Conservation (phyloP, 2,797 vertebrate species). For the Diglossa cyanea region DNA sequence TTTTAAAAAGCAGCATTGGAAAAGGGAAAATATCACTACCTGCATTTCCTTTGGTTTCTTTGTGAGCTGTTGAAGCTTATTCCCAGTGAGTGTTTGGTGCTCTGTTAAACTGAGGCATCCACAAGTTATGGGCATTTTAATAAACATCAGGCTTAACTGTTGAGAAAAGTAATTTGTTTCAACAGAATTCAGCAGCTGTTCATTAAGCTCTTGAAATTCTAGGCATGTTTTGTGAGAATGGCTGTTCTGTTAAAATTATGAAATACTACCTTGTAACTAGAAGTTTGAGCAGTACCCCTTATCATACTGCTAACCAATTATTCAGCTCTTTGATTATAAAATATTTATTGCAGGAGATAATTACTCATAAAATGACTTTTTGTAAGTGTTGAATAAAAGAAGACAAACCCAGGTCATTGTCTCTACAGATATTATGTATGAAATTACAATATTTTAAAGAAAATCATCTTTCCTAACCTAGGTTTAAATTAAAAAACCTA, state of each 20-base stretch:
- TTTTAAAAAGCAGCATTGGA: neutral
- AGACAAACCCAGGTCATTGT: neutral
- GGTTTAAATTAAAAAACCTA: neutral
- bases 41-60: neutral
- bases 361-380: neutral
- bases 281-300: neutral
- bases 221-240: neutral
- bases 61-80: neutral
- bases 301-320: neutral
- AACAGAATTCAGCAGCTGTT: neutral
- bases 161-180: neutral
- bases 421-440: neutral
- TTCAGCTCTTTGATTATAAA: neutral
- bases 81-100: neutral
- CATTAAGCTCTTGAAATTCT: neutral
- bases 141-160: neutral
- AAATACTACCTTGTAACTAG: neutral
- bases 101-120: neutral
- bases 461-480: neutral
- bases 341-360: neutral
- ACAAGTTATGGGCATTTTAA: neutral
- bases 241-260: neutral
- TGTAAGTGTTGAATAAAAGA: neutral
- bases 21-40: neutral
- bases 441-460: neutral